Evolutionary conservation across 2,888 invertebrate species (phyloP), one percentile per base, ranked within the genome.

Genomic region (Sisyra terminalis): DNA sequence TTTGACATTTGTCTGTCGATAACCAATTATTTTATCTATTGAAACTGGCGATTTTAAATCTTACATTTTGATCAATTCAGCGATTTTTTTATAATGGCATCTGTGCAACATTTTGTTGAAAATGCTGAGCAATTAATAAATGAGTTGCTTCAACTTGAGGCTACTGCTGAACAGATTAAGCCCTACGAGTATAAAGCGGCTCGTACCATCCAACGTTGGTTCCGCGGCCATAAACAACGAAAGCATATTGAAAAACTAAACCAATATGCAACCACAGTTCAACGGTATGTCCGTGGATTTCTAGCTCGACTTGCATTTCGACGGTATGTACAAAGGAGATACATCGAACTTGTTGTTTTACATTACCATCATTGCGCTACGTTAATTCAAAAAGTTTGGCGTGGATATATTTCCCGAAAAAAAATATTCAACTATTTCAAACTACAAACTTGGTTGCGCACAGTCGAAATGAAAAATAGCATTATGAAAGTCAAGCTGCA

Each of bases 71-170:
- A n/a, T n/a, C n/a, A n/a, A n/a, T n/a, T n/a, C n/a, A n/a, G n/a
- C n/a, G n/a, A n/a, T n/a, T n/a, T n/a, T n/a, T n/a, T 24, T 24
- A 37, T 18, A 29, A 43, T 43, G 43, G 43, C 43, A 14, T 37
- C 43, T 8, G 29, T 37, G 5, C 31, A 43, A 13, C 43, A 43
- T 37, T 37, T 35, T 31, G n/a, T 43, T 2, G 30, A 37, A 18
- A 30, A 43, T 38, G 43, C 43, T 16, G 43, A 43, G 16, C 37
- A 16, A 8, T 7, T 43, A 11, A 29, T 43, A 10, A 10, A 17
- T n/a, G 16, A 37, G 30, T 29, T 43, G n/a, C 14, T 29, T 15
- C 8, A 14, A 10, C 13, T 15, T 13, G 29, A 43, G 10, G n/a
- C 10, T 9, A 5, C 3, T 5, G 29, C 38, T 16, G 34, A 43